Evolutionary conservation across 2,888 invertebrate genomes (phyloP).

Genomic region (Biston betularia): DNA sequence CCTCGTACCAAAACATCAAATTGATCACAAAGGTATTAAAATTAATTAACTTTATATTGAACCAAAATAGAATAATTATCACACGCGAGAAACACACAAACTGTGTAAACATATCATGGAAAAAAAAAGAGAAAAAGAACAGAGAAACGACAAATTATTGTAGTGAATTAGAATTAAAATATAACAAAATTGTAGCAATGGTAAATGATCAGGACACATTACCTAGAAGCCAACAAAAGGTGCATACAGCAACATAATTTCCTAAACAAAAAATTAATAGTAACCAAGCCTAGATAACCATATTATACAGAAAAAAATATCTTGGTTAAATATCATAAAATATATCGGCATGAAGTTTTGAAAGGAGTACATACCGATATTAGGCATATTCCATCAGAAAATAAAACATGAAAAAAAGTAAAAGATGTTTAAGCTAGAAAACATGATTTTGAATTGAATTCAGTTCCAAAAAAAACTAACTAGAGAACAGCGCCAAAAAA

Average conservation of each 20-base stretch:
- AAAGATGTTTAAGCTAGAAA: too few relatives aligned
- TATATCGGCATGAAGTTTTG: neutral
- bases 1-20: neutral
- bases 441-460: too few relatives aligned
- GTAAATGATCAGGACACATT: slow-evolving; percentile 20
- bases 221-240: slow-evolving; percentile 19
- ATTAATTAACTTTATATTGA: neutral
- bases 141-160: slow-evolving; percentile 8
- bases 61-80: neutral
- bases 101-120: neutral
- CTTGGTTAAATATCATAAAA: neutral
- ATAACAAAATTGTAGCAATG: neutral
- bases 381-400: neutral
- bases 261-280: neutral
- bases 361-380: neutral
- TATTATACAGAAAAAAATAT: neutral
- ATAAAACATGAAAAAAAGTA: too few relatives aligned
- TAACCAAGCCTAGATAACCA: neutral
- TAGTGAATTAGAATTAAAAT: too few relatives aligned
- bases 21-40: neutral
- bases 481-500: too few relatives aligned
- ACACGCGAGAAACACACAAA: neutral
- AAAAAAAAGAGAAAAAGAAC: slow-evolving; percentile 19
- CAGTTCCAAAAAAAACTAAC: too few relatives aligned
- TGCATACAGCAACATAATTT: neutral